Evolutionary conservation across 1,140 invertebrate species (phyloP), one percentile per base, ranked within the genome.

Genomic region (Eriocheir sinensis): DNA sequence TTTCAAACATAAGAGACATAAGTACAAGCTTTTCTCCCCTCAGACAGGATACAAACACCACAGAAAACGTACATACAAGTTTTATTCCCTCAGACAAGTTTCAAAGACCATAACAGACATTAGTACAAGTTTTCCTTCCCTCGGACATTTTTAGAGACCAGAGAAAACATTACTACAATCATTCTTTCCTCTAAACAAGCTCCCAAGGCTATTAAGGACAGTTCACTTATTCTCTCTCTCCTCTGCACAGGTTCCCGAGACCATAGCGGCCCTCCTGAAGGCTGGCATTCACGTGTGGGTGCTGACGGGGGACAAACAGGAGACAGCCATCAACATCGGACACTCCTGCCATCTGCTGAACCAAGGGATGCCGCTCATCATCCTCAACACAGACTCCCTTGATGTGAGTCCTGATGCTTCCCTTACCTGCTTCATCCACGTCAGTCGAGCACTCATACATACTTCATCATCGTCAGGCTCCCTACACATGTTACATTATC

Each of bases 311-410:
- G 99, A 99, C 97, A 99, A 99, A 97, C 99, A 99, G 97, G 99
- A 99, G 97, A 99, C 99, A 41, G 99, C 99, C 86, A 99, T 99
- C 94, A 99, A 99, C 97, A 99, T 99, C 96, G 99, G 99, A 40
- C 99, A 99, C 97, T 99, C 99, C 6, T 99, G 99, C 96, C 98
- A 98, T 96, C 97, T 99, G 53, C 98, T 99, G 86, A 98, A 98
- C 90, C 98, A 98, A 96, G 97, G 97, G 95, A 99, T 99, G 98
- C 98, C 98, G 96, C 97, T 99, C 40, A 97, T 99, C 93, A 98
- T 99, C 92, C 97, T 99, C 40, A 99, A 99, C 97, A 99, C 99
- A 97, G 97, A 98, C 96, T 98, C 98, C 95, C 97, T 99, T 88
- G 99, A 99, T 97, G 98, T 95, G 72, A 94, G 95, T 93, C 88